Base-by-base conservation (phyloP, 2,888 invertebrate species). In the Nomada lathburiana region DNA sequence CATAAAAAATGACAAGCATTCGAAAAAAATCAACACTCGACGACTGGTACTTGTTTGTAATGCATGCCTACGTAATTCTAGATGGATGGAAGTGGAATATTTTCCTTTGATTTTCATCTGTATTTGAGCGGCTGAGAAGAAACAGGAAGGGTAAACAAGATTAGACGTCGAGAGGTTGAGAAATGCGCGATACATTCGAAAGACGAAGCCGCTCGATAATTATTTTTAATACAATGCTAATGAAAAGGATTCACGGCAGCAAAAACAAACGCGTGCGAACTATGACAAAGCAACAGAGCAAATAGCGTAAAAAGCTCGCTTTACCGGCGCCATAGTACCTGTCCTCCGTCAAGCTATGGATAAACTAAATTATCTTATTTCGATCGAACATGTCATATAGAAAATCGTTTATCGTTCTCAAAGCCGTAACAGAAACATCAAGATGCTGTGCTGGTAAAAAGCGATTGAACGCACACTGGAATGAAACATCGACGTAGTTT, bases 401-500 rank as follows among this genome's bases (percentile, higher is more conserved):
- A 70, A 2, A 47, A 67, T 55, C 44, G 57, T 71, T 59, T 13
- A 47, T 36, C 59, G 10, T 29, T 68, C 36, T n/a, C 18, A 4
- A 67, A 36, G 81, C 20, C 50, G 20, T 29, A 11, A 52, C 42
- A 26, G 23, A n/a, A 53, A 23, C 20, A 65, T 53, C 20, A 23
- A 47, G 29, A 52, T 57, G 42, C 53, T 29, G 47, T 47, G 29
- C 5, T 23, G 67, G 47, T 82, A 55, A 29, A 52, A 67, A 71
- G 50, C 71, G 71, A 57, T 36, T 76, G 62, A 63, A 76, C 83
- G 83, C 71, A 82, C 82, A 82, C 52, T 71, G 36, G 44, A 63
- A 63, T 23, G 47, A 64, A 76, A 75, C 69, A 68, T 57, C 57
- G 50, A 83, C 76, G 83, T 82, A 82, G 82, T 82, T 83, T 82